These are phyloP conservation scores for Leuciscus idus DNA, from an alignment of 2,113 vertebrate genomes.

Conservation along the genomic window DNA sequence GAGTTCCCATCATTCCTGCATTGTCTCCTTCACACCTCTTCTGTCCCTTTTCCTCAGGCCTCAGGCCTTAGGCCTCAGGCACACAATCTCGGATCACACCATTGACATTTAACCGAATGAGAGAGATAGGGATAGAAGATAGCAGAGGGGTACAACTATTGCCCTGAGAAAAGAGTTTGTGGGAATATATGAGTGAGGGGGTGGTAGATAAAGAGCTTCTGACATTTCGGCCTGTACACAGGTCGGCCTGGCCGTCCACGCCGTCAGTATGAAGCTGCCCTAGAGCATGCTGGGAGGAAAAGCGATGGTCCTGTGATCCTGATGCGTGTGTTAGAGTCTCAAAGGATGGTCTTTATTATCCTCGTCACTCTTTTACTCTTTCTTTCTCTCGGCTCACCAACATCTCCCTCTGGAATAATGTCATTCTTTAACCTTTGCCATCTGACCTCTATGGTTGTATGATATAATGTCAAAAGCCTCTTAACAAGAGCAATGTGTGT, in stretches of 20 bases:
- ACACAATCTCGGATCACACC: constrained; percentile 21
- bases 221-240: constrained; percentile 33
- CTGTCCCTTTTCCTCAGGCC: constrained; percentile 4
- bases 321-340: constrained; percentile 16
- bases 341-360: constrained; percentile 18
- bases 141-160: constrained; percentile 39
- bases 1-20: background rate
- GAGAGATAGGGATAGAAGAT: constrained; percentile 13
- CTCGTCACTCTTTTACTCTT: background rate
- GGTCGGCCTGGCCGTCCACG: background rate
- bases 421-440: background rate
- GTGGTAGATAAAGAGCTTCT: constrained; percentile 29
- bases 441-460: constrained; percentile 1
- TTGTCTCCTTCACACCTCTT: background rate
- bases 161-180: constrained; percentile 30
- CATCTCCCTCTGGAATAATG: constrained; percentile 16
- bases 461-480: constrained; percentile 5
- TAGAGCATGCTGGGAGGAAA: constrained; percentile 42
- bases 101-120: constrained; percentile 22
- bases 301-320: constrained; percentile 31
- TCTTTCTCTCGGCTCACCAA: background rate
- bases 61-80: constrained; percentile 38
- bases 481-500: background rate
- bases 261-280: constrained; percentile 21
- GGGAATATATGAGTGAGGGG: constrained; percentile 27